These are phyloP conservation scores for Xylota segnis DNA, from an alignment of 2,888 invertebrate species.

Conservation along the genomic window DNA sequence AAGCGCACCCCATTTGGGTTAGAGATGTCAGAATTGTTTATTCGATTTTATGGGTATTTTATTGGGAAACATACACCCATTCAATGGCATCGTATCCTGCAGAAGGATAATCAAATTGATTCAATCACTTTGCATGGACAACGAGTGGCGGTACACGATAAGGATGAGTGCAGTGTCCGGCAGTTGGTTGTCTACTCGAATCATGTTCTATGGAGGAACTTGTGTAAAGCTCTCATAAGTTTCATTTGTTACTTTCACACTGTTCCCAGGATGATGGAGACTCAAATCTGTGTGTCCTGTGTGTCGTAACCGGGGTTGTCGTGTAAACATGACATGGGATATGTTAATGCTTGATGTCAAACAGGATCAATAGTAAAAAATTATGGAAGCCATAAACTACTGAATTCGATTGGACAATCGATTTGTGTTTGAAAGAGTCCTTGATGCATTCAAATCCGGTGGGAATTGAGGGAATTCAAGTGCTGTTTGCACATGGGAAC, in stretches of 20 bases:
- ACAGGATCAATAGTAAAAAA: constrained; percentile 33
- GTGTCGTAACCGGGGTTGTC: constrained; percentile 8
- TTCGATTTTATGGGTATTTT: constrained; percentile 37
- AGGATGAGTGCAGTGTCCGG: neutral
- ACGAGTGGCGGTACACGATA: neutral
- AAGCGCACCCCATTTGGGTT: neutral
- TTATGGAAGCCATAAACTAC: constrained; percentile 27
- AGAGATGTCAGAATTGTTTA: constrained; percentile 7
- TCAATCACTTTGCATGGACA: constrained; percentile 19
- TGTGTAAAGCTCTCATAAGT: constrained; percentile 28
- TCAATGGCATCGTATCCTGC: neutral
- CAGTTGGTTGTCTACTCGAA: neutral
- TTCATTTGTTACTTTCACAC: constrained; percentile 44
- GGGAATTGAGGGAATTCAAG: too few relatives aligned
- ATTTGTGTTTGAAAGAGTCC: neutral
- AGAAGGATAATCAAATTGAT: constrained; percentile 30
- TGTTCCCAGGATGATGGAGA: constrained; percentile 2
- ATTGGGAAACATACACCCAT: constrained; percentile 3
- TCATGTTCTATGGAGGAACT: constrained; percentile 6
- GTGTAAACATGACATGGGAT: constrained; percentile 38
- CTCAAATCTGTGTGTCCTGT: constrained; percentile 18
- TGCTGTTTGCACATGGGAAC: too few relatives aligned
- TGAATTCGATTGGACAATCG: constrained; percentile 16
- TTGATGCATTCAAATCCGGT: constrained; percentile 3
- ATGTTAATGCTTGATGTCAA: constrained; percentile 51